Evolutionary conservation across 2,888 invertebrate genomes (phyloP), one percentile per base, ranked within the genome.

Genomic region (Polydrusus cervinus): DNA sequence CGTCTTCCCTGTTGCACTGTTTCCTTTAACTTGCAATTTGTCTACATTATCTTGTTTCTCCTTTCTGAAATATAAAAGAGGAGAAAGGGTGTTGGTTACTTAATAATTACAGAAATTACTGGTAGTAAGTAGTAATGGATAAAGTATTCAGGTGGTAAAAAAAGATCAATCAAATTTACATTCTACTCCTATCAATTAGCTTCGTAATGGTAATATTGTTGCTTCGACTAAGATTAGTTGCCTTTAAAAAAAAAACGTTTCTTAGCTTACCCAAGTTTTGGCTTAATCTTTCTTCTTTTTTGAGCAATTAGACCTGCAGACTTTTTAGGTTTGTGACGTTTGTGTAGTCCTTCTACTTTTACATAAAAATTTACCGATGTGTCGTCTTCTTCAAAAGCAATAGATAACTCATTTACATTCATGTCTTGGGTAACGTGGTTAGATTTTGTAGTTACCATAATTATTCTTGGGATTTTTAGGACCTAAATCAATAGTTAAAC

Each of bases 311-410:
- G 34, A 34, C 14, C 25, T 13, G 1, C 8, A 10, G 2, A 25
- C 11, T 3, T 25, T 53, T 25, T 0, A 11, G 25, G 25, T 30
- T 55, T 6, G 5, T n/a, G n/a, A n/a, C n/a, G n/a, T n/a, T 25
- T 5, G 5, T 34, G 55, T 8, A 14, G 14, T 25, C 34, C 11
- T 60, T 60, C 38, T 16, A 6, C 38, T 38, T 38, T 60, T 38
- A 60, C 25, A 38, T 16, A 60, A 60, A 60, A 60, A 38, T 60
- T 60, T 38, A 60, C 57, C 1, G 38, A 18, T 38, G 57, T 18
- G 1, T 38, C 38, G 38, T 38, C 30, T 60, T 60, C 57, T 11
- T 60, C 57, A 18, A 38, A 60, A 11, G 10, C 57, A 38, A 60
- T 60, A 16, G 18, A 38, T 38, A 60, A 60, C 0, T 38, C 57